phyloP scores from a whole-genome alignment of 2,113 vertebrate genomes.

The Stegastes partitus region DNA sequence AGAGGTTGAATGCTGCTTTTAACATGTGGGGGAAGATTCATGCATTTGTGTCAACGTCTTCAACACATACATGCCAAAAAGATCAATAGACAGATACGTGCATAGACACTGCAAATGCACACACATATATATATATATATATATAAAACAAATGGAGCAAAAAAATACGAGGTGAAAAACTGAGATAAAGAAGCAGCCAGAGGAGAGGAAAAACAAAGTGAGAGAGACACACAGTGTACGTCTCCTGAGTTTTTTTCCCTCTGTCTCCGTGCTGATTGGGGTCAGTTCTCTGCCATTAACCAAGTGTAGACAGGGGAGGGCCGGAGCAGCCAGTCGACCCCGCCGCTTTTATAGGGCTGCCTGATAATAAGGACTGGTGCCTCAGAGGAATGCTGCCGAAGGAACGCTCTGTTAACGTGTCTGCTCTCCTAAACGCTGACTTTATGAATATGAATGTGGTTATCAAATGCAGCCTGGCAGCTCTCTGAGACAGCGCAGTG shows the following conservation, averaged over 20 bases:
- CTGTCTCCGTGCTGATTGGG: conserved; percentile 61
- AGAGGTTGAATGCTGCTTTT: conserved; percentile 49
- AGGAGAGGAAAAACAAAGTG: conserved; percentile 6
- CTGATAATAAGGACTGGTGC: conserved; percentile 78
- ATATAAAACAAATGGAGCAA: background rate
- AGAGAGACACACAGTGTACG: background rate
- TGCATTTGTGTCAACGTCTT: conserved; percentile 33
- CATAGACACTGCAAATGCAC: background rate
- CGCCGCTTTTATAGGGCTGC: conserved; percentile 68
- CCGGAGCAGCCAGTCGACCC: conserved; percentile 42
- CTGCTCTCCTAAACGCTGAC: conserved; percentile 47
- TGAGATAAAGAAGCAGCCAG: background rate
- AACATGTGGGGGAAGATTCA: conserved; percentile 32
- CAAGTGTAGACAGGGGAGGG: conserved; percentile 57
- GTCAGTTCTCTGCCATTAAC: conserved; percentile 70
- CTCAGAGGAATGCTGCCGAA: conserved; percentile 71
- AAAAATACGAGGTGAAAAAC: background rate
- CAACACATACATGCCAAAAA: background rate
- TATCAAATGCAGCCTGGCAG: conserved; percentile 50
- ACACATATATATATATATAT: background rate
- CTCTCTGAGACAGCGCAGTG: conserved; percentile 22
- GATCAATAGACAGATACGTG: background rate
- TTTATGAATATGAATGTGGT: conserved; percentile 56
- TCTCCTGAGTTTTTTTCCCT: conserved; percentile 39
- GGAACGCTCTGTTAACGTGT: conserved; percentile 59